Base-by-base conservation (phyloP, 2,888 invertebrate genomes). In the Ophonus ardosiacus region DNA sequence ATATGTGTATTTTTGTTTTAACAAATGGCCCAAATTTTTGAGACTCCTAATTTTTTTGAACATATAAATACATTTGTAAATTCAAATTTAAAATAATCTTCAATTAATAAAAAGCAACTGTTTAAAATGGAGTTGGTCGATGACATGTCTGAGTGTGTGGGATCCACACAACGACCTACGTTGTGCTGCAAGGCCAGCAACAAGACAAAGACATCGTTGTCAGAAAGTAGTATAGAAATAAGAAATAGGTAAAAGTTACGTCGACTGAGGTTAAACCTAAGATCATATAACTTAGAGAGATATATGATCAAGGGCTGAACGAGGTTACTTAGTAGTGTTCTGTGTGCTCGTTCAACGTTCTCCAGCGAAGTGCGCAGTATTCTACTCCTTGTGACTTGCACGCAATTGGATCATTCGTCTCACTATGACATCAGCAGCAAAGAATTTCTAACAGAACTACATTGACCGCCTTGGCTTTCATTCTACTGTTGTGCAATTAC, bases 371-470 rank as follows among this genome's bases (percentile, higher is more conserved):
- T 74, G 74, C 74, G 74, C 74, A 74, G 74, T 74, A 10, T 18
- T 21, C 63, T 63, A 8, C 63, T 63, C 63, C 43, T 51, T 13
- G 43, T 65, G 15, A 74, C 51, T 40, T n/a, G 31, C 38, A 74
- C 51, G 40, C 43, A 51, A 74, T 74, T 74, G 74, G 74, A 74
- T 40, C 74, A 74, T 74, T 74, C 43, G 56, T 74, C 74, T 40
- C 74, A 15, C 38, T 15, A 40, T 43, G 74, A 74, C 74, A 56
- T 74, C 74, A 74, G 18, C 56, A 43, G 40, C 74, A 40, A 51
- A 63, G 63, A 24, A 63, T 24, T 21, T 63, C 63, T 63, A 21
- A 17, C 17, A 63, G 63, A 63, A 18, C 63, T 13, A 13, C 18
- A 63, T 10, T 63, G 63, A 21, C 63, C 63, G 63, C 59, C 18